Conservation (phyloP, 2,888 invertebrate genomes). For the Timandra comae region DNA sequence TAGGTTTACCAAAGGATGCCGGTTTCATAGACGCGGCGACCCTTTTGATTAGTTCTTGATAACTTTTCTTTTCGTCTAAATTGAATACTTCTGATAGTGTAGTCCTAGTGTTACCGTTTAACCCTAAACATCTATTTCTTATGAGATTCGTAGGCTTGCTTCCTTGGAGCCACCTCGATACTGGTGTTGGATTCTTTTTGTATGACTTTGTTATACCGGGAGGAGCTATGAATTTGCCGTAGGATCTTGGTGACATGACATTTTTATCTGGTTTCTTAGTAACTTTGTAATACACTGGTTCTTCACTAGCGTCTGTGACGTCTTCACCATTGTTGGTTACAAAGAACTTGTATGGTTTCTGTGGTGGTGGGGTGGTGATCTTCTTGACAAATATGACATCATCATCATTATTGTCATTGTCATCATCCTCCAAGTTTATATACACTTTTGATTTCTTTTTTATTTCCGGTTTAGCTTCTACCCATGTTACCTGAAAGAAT, state of each 20-base stretch:
- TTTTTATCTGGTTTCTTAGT: conserved; percentile 39
- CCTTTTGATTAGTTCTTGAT: conserved; percentile 70
- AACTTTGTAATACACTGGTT: conserved; percentile 44
- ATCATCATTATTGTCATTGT: conserved; percentile 42
- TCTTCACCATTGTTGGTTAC: conserved; percentile 30
- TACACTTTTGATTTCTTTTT: conserved; percentile 47
- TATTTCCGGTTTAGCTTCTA: conserved; percentile 41
- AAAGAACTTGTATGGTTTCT: conserved; percentile 48
- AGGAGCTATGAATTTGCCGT: conserved; percentile 52
- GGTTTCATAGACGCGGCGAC: conserved; percentile 46
- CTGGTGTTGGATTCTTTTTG: conserved; percentile 40
- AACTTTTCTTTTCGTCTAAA: conserved; percentile 75
- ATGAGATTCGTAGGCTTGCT: conserved; percentile 41
- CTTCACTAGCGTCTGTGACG: conserved; percentile 29
- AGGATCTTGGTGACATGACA: conserved; percentile 42
- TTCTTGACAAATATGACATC: conserved; percentile 63
- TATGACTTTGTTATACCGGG: conserved; percentile 58
- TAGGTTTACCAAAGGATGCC: conserved; percentile 31
- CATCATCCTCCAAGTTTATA: conserved; percentile 52
- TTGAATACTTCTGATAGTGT: conserved; percentile 71
- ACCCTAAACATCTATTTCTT: conserved; percentile 41
- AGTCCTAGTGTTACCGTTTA: conserved; percentile 51
- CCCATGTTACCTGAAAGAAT: conserved; percentile 57
- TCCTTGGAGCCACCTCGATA: conserved; percentile 54
- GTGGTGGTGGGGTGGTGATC: conserved; percentile 40